These are phyloP conservation scores for Genyomyrus donnyi DNA, from an alignment of 2,113 vertebrate species.

Conservation along the genomic window DNA sequence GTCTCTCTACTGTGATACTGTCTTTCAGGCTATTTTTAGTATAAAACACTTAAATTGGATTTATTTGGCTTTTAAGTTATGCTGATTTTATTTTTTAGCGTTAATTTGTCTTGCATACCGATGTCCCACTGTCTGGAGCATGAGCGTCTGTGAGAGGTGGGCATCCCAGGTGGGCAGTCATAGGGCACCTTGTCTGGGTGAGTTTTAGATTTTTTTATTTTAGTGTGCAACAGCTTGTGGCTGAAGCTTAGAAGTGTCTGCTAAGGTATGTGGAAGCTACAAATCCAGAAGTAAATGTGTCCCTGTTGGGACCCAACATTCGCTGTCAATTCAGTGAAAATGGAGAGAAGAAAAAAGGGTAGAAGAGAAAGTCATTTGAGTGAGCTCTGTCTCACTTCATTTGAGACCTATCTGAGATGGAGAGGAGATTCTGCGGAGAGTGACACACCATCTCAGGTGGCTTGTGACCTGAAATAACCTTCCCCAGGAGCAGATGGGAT, in stretches of 20 bases:
- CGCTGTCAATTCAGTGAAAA: background rate
- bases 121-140: background rate
- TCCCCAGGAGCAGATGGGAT: constrained; percentile 3
- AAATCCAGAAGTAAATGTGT: background rate
- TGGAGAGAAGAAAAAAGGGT: background rate
- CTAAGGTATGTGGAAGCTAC: background rate
- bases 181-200: background rate
- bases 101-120: background rate
- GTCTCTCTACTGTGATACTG: background rate
- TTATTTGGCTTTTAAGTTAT: background rate
- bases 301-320: background rate
- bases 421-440: background rate
- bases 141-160: background rate
- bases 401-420: constrained; percentile 6
- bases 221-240: background rate
- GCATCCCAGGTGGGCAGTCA: background rate
- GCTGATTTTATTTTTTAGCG: background rate
- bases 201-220: background rate
- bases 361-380: background rate
- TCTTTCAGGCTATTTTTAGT: background rate
- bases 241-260: background rate
- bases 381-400: background rate
- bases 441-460: background rate
- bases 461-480: constrained; percentile 27
- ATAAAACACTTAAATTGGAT: background rate